Evolutionary conservation across 2,888 invertebrate species (phyloP), one percentile per base, ranked within the genome.

Genomic region (Norana najaformis): DNA sequence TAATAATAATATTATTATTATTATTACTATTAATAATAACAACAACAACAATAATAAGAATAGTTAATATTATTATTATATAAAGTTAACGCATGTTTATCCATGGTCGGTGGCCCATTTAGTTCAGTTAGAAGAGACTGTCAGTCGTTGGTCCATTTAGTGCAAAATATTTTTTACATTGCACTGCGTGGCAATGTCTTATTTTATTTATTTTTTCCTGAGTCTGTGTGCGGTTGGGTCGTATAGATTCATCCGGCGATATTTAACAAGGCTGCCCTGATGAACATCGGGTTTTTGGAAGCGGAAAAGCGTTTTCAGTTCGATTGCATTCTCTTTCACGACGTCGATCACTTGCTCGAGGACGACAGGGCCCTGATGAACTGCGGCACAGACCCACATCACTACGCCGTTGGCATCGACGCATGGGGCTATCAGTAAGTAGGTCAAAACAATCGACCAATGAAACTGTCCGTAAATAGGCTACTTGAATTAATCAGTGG

Each of bases 191-290:
- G 41, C 41, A 41, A 16, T 41, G 23, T 20, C 47, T 47, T 47
- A 1, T 20, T 47, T 6, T 23, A 47, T 69, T 69, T 69, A n/a
- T 69, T 30, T 30, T n/a, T 8, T 69, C n/a, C 0, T n/a, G 3
- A 53, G 69, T 69, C 69, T 69, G 30, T n/a, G 8, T n/a, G 30
- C 16, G n/a, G n/a, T 69, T 69, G 30, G 8, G 0, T n/a, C 11
- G 0, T 36, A 23, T 30, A 37, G 85, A 23, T 30, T 37, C 85
- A 85, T 35, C 85, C 85, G 18, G 36, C 85, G 14, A 85, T 85
- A 23, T 85, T 85, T 16, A 85, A 85, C 85, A 85, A 85, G 37
- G 85, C 85, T 85, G 85, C 85, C 0, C 30, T 85, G 16, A 85
- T 85, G 85, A 85, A 85, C 85, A n/a, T 85, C 14, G 85, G 85